phyloP scores from a whole-genome alignment of 2,888 invertebrate species.

The Harmothoe impar region DNA sequence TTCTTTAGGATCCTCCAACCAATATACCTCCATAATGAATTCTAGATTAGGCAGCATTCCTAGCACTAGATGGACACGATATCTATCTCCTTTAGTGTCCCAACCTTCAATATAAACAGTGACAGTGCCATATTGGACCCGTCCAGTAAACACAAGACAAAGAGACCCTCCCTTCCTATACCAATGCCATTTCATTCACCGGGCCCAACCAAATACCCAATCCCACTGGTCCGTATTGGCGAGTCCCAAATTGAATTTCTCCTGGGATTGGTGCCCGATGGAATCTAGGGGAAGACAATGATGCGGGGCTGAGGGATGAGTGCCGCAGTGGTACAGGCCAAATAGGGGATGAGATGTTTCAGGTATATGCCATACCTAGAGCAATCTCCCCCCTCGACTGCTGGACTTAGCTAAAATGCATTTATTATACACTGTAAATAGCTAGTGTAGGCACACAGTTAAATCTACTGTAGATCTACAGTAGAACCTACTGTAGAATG shows the following conservation, averaged over 20 bases:
- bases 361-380: too few species aligned
- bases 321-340: too few species aligned
- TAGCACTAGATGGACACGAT: too few species aligned
- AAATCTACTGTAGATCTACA: too few species aligned
- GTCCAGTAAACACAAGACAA: background rate
- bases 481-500: too few species aligned
- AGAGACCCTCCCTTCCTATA: background rate
- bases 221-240: background rate
- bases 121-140: background rate
- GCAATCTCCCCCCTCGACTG: background rate
- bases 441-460: too few species aligned
- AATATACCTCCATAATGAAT: too few species aligned
- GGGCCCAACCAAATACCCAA: background rate
- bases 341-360: too few species aligned
- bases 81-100: background rate
- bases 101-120: background rate
- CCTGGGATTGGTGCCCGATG: background rate
- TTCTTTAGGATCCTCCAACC: too few species aligned
- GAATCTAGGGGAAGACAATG: background rate
- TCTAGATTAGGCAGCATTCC: too few species aligned
- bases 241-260: slow-evolving; percentile 24
- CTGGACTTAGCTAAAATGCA: too few species aligned
- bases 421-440: too few species aligned
- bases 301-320: background rate
- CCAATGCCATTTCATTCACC: background rate